phyloP scores from a whole-genome alignment of 2,888 invertebrate genomes.

The Calameuta filiformis region DNA sequence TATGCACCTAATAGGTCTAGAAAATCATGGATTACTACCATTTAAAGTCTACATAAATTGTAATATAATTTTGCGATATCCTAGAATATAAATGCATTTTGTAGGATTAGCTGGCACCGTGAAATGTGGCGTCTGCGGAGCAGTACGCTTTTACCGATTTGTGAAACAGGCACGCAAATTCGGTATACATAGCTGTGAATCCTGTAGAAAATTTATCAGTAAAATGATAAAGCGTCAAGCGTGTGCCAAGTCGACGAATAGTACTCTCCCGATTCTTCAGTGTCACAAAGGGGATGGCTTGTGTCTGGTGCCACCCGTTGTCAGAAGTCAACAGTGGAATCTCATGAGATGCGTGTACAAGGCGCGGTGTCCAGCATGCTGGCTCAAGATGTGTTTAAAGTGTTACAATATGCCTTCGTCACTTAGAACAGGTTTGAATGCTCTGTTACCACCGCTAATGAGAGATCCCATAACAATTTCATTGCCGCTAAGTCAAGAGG shows the following conservation, averaged over 20 bases:
- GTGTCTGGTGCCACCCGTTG: conserved; percentile 79
- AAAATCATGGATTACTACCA: neutral
- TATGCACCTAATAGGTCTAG: neutral
- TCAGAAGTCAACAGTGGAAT: conserved; percentile 79
- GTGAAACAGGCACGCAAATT: conserved; percentile 85
- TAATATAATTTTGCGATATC: neutral
- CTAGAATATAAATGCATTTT: conserved; percentile 32
- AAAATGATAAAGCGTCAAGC: conserved; percentile 80
- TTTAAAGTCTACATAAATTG: neutral
- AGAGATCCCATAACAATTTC: conserved; percentile 54
- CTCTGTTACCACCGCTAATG: conserved; percentile 78
- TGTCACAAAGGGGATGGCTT: conserved; percentile 79
- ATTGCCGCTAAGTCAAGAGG: conserved; percentile 46
- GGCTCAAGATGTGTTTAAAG: conserved; percentile 86
- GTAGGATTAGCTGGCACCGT: conserved; percentile 74
- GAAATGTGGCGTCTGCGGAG: conserved; percentile 83
- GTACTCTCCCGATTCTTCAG: conserved; percentile 70
- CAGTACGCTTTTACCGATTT: conserved; percentile 80
- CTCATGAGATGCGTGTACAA: conserved; percentile 76
- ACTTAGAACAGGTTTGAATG: conserved; percentile 75
- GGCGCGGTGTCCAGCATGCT: conserved; percentile 86
- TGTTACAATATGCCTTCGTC: conserved; percentile 81
- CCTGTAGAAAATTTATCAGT: conserved; percentile 87
- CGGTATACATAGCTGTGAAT: conserved; percentile 86
- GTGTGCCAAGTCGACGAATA: conserved; percentile 68